Base-by-base conservation (phyloP, 2,888 invertebrate genomes). In the Lycia hirtaria region DNA sequence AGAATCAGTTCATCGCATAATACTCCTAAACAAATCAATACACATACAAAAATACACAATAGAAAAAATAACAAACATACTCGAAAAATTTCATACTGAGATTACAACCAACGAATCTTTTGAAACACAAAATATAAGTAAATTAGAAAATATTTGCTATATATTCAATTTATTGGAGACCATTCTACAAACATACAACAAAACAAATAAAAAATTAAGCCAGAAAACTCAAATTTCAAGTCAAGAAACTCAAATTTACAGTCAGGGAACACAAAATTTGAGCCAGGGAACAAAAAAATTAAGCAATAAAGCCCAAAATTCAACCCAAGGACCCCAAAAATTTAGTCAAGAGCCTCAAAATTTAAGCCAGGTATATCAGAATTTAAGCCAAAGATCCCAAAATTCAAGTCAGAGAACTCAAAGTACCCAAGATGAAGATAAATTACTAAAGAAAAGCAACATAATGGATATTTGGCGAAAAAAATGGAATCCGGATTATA, bases 391-490 rank as follows among this genome's bases (percentile, higher is more conserved):
- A 22, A 40, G 4, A 20, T 44, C 48, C 7, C 77, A 77, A 51
- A 54, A 43, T 1, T 55, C 28, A 12, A 59, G 50, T 47, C 50
- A 56, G 30, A 44, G 10, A 10, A 47, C 47, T 9, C 76, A 78
- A 48, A 54, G 38, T 0, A 80, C 81, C 0, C 83, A 83, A 48
- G 74, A 77, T 0, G 76, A 77, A 0, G 70, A 73, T 0, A 75
- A 52, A 17, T 15, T 67, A 0, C 55, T 84, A 0, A 88, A 77
- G 61, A 84, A 72, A 4, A 87, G 80, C 61, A 75, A 80, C 0
- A 71, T 91, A 12, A 69, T 80, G 0, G 88, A 88, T 20, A 73
- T 90, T 9, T 91, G 91, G 91, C 71, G 81, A 32, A 85, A 69
- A 48, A 89, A 85, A 67, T 91, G 90, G 89, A 80, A 85, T 71